These are phyloP conservation scores for Hylaeus anthracinus DNA, from an alignment of 1,140 invertebrate species.

Conservation along the genomic window DNA sequence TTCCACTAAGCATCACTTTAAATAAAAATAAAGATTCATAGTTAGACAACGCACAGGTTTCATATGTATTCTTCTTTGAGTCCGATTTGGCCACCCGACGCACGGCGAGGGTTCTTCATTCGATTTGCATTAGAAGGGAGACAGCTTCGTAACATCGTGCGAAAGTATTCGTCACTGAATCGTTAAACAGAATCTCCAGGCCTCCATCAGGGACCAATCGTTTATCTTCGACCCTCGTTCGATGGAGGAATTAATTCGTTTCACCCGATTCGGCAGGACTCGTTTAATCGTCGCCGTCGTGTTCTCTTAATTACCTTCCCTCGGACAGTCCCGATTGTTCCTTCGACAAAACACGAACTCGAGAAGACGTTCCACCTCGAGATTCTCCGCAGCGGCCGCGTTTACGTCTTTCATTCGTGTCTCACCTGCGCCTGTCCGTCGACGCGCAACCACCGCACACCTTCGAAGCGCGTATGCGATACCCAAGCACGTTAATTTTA, in stretches of 20 bases:
- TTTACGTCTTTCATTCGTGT: constrained; percentile 57
- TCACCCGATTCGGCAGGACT: constrained; percentile 52
- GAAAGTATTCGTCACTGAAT: constrained; percentile 40
- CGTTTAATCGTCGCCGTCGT: constrained; percentile 62
- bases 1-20: no score
- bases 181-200: constrained; percentile 35
- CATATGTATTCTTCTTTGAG: background rate
- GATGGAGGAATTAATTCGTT: constrained; percentile 62
- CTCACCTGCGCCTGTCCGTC: constrained; percentile 46
- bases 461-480: background rate
- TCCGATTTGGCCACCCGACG: background rate
- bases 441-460: constrained; percentile 1
- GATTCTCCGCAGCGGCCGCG: constrained; percentile 29
- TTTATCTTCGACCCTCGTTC: constrained; percentile 61
- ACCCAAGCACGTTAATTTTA: background rate
- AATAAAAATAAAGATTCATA: no score
- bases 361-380: constrained; percentile 28
- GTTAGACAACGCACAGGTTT: no score
- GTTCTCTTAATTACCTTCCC: constrained; percentile 62
- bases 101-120: background rate
- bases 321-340: constrained; percentile 61
- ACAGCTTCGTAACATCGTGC: constrained; percentile 5
- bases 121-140: background rate
- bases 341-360: constrained; percentile 42
- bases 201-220: constrained; percentile 34